phyloP scores from a whole-genome alignment of 1,140 invertebrate genomes.

The Cotesia typhae region DNA sequence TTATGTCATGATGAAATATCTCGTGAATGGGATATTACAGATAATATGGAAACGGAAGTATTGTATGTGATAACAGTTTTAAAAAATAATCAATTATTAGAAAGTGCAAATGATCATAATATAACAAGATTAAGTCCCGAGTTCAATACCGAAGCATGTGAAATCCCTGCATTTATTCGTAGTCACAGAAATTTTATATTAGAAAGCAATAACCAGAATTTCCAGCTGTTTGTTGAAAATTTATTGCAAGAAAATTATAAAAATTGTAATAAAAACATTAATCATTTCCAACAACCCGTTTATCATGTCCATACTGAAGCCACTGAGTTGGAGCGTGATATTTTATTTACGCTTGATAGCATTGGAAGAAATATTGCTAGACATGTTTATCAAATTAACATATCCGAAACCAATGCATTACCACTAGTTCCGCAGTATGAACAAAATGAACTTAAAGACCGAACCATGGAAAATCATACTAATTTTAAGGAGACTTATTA shows the following conservation, averaged over 20 bases:
- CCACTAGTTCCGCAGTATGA: not conserved
- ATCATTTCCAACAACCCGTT: not conserved
- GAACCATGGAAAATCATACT: not conserved
- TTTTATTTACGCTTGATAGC: not conserved
- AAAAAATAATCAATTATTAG: not conserved
- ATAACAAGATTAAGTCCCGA: not conserved
- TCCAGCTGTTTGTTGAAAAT: not conserved
- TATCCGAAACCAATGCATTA: not conserved
- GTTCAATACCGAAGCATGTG: not conserved
- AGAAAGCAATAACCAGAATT: not conserved
- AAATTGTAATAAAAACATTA: not conserved
- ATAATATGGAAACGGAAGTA: not conserved
- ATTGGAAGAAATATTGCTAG: constrained; percentile 9
- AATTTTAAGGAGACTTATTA: not conserved
- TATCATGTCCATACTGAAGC: not conserved
- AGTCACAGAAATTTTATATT: not conserved
- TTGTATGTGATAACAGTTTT: not conserved
- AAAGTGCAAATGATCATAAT: not conserved
- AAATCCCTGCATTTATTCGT: constrained; percentile 4
- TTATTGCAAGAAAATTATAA: not conserved
- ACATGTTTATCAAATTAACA: constrained; percentile 3
- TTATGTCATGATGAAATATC: constrained; percentile 1
- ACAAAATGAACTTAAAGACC: not conserved
- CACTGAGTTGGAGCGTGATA: not conserved
- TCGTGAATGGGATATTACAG: constrained; percentile 5